Base-by-base conservation (phyloP, 2,888 invertebrate species). In the Amorpha juglandis region DNA sequence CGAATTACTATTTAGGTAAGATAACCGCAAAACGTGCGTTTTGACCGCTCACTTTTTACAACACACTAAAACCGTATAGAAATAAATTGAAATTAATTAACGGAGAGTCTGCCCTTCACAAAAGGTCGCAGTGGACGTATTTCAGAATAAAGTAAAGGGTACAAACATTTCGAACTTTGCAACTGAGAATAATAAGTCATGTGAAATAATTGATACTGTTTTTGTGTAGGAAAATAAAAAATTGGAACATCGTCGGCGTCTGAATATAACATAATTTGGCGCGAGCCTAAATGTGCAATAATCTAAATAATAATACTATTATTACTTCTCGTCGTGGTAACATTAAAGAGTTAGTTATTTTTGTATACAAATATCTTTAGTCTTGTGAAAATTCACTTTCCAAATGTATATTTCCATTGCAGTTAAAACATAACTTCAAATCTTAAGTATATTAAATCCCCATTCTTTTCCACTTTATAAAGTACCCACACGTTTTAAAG, bases 1-100 rank as follows among this genome's bases (percentile, higher is more conserved):
- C 85, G 84, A 89, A 89, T 89, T 86, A 88, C 87, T 86, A 86
- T 88, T 88, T 86, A 81, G 82, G 75, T 79, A 79, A 88, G 83
- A 86, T 87, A 87, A 86, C 86, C 84, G 80, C 74, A 78, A 83
- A 81, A 83, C 84, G 83, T 87, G 84, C 77, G 79, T 79, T 71
- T 75, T 71, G 68, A 69, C 71, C 71, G 74, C 70, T 71, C 69
- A 71, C 76, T 69, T 71, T 75, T 69, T 69, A 74, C 14, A 45
- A 64, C 45, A 75, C 74, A 74, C 69, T 72, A 79, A 79, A 82
- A 78, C 81, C 71, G 78, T 74, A 72, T 74, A 70, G 45, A n/a
- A 47, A 27, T 52, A 53, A 58, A 19, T 63, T 45, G 35, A 52
- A 48, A 66, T 63, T 68, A 64, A 66, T 68, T 65, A 69, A 55